Percentiles rank a stretch among this genome's conserved stretches.
Conservation (phyloP, 2,888 invertebrate species). For the Leptura quadrifasciata region DNA sequence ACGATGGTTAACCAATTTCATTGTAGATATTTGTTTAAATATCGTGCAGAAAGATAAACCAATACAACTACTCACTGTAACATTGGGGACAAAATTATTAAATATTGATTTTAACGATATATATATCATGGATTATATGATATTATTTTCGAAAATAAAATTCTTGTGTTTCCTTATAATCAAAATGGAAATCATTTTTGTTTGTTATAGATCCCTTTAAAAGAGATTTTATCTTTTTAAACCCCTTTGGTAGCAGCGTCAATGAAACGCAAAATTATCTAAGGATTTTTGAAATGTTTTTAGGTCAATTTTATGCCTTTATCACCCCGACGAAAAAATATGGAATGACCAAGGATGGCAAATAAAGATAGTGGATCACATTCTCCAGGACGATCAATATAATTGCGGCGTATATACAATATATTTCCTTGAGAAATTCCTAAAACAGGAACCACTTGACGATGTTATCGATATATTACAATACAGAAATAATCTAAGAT, state of each 20-base stretch:
- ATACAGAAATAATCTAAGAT: no score
- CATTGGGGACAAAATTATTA: not conserved
- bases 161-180: not conserved
- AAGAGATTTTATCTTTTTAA: conserved; percentile 8
- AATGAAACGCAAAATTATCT: not conserved
- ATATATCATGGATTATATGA: not conserved
- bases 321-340: not conserved
- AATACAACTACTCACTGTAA: not conserved
- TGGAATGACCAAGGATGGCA: not conserved
- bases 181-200: conserved; percentile 15
- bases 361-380: no score
- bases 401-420: no score
- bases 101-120: not conserved
- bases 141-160: not conserved
- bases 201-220: conserved; percentile 3
- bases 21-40: conserved; percentile 14
- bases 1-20: conserved; percentile 16
- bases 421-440: no score
- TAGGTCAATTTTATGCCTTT: no score
- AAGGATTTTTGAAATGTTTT: not conserved
- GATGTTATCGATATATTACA: no score
- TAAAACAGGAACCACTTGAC: no score
- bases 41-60: not conserved
- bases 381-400: no score
- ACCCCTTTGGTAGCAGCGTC: not conserved